A percentile compares a stretch with the other conserved stretches of the same genome.
phyloP scores from a whole-genome alignment of 2,888 invertebrate species.

The Acanthopleura granulata region DNA sequence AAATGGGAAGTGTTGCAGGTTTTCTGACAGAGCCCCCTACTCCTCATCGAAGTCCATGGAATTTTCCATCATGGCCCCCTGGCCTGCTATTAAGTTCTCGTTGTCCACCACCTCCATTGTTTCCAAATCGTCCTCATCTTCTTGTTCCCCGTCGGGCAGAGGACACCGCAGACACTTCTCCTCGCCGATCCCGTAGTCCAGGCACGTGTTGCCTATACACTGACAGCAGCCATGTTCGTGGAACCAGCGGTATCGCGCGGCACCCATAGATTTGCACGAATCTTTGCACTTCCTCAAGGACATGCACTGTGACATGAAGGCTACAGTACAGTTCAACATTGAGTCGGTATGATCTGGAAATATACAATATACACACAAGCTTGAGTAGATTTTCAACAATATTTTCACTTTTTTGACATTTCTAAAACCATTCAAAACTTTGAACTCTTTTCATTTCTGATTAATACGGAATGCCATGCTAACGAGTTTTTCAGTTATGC shows the following conservation, averaged over 20 bases:
- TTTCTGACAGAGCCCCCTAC: background rate
- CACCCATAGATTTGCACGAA: constrained; percentile 85
- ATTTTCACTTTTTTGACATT: too few species aligned
- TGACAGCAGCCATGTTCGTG: constrained; percentile 92
- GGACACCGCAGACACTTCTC: constrained; percentile 45
- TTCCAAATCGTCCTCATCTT: constrained; percentile 23
- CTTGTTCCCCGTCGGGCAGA: constrained; percentile 24
- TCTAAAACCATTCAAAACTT: too few species aligned
- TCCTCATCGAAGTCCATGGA: constrained; percentile 10
- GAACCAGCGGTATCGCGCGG: constrained; percentile 89
- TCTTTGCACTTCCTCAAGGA: constrained; percentile 88
- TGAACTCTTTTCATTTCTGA: too few species aligned
- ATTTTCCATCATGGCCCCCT: background rate
- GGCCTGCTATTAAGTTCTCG: constrained; percentile 18
- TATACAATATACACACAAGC: background rate
- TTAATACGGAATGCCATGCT: too few species aligned
- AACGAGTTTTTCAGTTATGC: too few species aligned
- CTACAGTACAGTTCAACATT: constrained; percentile 86
- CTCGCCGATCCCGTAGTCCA: constrained; percentile 81
- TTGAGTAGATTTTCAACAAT: too few species aligned
- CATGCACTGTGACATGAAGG: constrained; percentile 90
- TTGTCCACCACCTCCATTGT: constrained; percentile 19
- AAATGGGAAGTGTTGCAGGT: background rate
- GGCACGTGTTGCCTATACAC: constrained; percentile 88
- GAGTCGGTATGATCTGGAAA: constrained; percentile 36